Evolutionary conservation across 2,113 vertebrate genomes (phyloP).

Genomic region (Oncorhynchus tshawytscha): DNA sequence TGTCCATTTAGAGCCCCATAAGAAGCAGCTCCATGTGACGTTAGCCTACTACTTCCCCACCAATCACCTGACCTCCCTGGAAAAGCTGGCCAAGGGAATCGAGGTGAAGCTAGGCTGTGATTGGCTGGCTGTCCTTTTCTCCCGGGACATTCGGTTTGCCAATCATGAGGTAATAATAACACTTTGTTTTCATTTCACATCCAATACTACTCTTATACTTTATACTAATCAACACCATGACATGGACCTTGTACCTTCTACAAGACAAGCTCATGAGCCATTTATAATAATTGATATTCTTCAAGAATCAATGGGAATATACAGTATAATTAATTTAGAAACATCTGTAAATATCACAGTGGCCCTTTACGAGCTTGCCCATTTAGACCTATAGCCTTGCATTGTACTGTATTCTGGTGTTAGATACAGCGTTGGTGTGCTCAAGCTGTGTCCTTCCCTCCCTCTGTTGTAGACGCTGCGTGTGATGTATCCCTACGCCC

Average conservation of each 20-base stretch:
- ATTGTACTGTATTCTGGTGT: no score
- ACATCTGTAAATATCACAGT: no score
- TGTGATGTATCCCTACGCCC: slow-evolving; percentile 86
- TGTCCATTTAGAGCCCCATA: slow-evolving; percentile 86
- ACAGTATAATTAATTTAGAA: no score
- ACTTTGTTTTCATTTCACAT: background rate
- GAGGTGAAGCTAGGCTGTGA: slow-evolving; percentile 84
- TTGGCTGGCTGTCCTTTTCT: slow-evolving; percentile 85
- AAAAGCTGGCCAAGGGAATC: slow-evolving; percentile 83
- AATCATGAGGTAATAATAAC: slow-evolving; percentile 82
- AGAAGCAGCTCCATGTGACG: slow-evolving; percentile 89
- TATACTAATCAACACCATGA: no score
- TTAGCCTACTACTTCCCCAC: slow-evolving; percentile 88
- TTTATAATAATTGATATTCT: no score
- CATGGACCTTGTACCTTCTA: no score
- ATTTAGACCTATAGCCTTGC: no score
- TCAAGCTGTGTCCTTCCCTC: background rate
- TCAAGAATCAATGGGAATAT: no score
- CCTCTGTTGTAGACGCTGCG: slow-evolving; percentile 75
- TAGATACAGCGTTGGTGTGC: background rate
- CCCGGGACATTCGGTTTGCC: slow-evolving; percentile 85
- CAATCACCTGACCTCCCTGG: slow-evolving; percentile 79
- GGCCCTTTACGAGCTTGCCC: no score
- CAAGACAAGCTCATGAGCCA: no score
- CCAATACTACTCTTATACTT: background rate